Conservation (phyloP, 2,888 invertebrate genomes). For the Thymelicus lineola region DNA sequence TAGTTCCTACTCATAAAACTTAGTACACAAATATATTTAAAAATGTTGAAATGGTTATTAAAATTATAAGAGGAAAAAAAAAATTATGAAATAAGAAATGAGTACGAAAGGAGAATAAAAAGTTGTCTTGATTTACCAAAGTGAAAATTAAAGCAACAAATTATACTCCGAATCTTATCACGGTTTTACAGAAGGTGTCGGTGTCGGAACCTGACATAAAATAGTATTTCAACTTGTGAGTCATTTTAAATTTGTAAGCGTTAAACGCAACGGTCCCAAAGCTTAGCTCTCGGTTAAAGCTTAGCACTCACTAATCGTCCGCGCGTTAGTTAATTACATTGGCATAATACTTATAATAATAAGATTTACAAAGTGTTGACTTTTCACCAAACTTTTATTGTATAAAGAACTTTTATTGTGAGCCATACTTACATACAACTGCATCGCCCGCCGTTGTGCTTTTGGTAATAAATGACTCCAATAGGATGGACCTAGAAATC, state of each 20-base stretch:
- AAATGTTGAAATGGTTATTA: no score
- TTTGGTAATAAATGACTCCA: no score
- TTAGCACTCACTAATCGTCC: not conserved
- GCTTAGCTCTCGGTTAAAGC: not conserved
- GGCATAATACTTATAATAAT: not conserved
- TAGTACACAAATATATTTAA: no score
- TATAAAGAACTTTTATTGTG: no score
- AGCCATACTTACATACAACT: no score
- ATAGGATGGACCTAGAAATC: no score
- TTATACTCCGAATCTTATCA: conserved; percentile 20
- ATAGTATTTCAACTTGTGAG: conserved; percentile 13
- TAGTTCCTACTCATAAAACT: no score
- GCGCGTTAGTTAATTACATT: not conserved
- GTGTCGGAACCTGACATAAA: conserved; percentile 15
- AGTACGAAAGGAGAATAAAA: not conserved
- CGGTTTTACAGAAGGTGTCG: conserved; percentile 10
- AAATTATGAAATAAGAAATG: not conserved
- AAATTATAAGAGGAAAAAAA: no score
- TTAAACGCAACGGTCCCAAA: conserved; percentile 9
- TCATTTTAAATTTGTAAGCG: conserved; percentile 17
- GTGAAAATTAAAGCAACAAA: conserved; percentile 2
- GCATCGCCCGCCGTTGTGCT: no score
- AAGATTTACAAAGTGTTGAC: no score
- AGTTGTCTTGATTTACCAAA: not conserved
- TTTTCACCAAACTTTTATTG: no score